Conservation (phyloP, 2,797 vertebrate genomes). For the Urosaurus nigricauda region DNA sequence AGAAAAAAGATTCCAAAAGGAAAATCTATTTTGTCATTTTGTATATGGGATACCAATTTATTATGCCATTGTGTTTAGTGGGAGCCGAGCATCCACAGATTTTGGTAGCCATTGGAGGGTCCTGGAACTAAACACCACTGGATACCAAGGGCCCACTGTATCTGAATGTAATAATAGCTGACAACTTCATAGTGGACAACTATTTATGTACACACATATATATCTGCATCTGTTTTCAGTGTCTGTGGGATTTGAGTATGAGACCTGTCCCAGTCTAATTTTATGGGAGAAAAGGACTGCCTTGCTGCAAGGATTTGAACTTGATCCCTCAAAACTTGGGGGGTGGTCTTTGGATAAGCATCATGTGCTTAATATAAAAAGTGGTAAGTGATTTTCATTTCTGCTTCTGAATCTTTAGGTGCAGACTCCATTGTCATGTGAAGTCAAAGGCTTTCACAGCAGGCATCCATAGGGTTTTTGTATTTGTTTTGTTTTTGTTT, state of each 20-base stretch:
- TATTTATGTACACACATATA: conserved; percentile 34
- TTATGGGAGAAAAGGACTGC: conserved; percentile 98
- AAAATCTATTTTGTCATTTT: no score
- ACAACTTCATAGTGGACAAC: not conserved
- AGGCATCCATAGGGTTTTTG: no score
- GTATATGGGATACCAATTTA: no score
- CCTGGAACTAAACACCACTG: no score
- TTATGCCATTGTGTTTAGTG: no score
- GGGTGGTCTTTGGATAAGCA: conserved; percentile 98
- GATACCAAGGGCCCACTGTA: not conserved
- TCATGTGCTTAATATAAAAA: conserved; percentile 95
- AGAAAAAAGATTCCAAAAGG: no score
- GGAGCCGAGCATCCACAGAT: no score
- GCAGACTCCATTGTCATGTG: not conserved
- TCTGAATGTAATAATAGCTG: conserved; percentile 63
- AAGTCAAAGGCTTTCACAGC: no score
- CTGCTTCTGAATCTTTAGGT: conserved; percentile 14
- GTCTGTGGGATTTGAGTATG: conserved; percentile 97
- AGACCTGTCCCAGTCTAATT: conserved; percentile 95
- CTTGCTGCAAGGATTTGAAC: conserved; percentile 93
- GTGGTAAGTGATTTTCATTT: conserved; percentile 79
- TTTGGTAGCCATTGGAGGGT: no score
- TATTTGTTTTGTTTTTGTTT: no score
- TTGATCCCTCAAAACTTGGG: conserved; percentile 95
- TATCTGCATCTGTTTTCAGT: conserved; percentile 78